Base-by-base conservation (phyloP, 2,113 vertebrate genomes). In the Xenopus tropicalis region DNA sequence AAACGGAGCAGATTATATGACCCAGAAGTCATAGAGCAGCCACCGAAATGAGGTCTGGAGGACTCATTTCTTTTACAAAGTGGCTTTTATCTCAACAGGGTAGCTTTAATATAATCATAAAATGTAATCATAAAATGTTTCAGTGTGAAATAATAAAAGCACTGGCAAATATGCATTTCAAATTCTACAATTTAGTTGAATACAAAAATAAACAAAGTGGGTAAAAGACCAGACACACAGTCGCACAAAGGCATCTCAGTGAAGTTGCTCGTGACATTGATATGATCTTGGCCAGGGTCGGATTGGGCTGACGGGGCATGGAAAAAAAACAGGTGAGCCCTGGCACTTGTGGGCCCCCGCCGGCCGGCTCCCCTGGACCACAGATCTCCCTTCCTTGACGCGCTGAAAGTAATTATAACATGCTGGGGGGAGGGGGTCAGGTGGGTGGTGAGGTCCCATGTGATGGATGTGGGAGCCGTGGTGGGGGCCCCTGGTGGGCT, bases 61-160 rank as follows among this genome's bases (percentile, higher is more conserved):
- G 42, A 68, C 43, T 63, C 73, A 63, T 76, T 76, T 76, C 66
- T 62, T 76, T 76, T 63, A 76, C 73, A 76, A 69, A 76, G 66
- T 76, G 73, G 66, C 73, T 76, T 76, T 76, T 76, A 76, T 76
- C 73, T 63, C 73, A 69, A 76, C 73, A 61, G 73, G 73, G 73
- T 69, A 52, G 73, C 73, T 76, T 76, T 76, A 69, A 67, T 76
- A 69, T 69, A 76, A 69, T 69, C 73, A 56, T 76, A 76, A 76
- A 76, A 76, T 63, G 73, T 63, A 69, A 76, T 76, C 73, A 61
- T 76, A 76, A 76, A 76, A 76, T 76, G 66, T 76, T 66, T 76
- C 73, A 63, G 62, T 69, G 66, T 61, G 59, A 76, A 76, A 62
- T 69, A 76, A 76, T 69, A 69, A 76, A 76, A 75, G 66, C 73